These are phyloP conservation scores for Panzeria rudis DNA, from an alignment of 2,888 invertebrate genomes.

Conservation along the genomic window DNA sequence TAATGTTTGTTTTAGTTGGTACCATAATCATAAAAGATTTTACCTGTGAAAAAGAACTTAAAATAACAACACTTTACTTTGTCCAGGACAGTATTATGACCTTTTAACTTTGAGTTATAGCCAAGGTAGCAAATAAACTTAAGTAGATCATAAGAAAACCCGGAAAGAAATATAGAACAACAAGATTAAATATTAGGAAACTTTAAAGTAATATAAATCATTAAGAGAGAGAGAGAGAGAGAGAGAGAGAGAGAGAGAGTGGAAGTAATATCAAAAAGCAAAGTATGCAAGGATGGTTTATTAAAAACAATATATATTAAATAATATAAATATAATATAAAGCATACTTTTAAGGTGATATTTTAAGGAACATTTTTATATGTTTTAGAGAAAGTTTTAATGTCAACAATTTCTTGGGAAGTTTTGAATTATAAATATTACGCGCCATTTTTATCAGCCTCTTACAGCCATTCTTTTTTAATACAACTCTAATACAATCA, in stretches of 20 bases:
- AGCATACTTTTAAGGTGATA: neutral
- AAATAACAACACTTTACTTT: conserved; percentile 22
- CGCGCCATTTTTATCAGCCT: no score
- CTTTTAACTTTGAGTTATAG: conserved; percentile 65
- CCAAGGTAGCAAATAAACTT: neutral
- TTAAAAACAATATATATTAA: neutral
- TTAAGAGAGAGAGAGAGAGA: no score
- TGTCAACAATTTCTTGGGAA: no score
- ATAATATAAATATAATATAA: neutral
- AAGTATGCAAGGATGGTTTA: neutral
- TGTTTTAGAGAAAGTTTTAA: neutral
- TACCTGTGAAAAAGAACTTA: neutral
- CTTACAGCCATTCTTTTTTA: no score
- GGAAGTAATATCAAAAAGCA: neutral
- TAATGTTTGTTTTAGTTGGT: conserved; percentile 48
- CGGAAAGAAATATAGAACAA: neutral
- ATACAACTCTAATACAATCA: neutral
- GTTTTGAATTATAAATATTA: no score
- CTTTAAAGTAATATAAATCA: neutral
- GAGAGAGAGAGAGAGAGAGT: no score
- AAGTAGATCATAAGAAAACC: conserved; percentile 1
- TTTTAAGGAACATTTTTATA: neutral
- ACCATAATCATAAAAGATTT: conserved; percentile 10
- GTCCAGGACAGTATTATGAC: conserved; percentile 43
- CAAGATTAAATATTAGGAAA: neutral